Conservation (phyloP, 2,113 vertebrate species). For the Aphelocoma coerulescens region DNA sequence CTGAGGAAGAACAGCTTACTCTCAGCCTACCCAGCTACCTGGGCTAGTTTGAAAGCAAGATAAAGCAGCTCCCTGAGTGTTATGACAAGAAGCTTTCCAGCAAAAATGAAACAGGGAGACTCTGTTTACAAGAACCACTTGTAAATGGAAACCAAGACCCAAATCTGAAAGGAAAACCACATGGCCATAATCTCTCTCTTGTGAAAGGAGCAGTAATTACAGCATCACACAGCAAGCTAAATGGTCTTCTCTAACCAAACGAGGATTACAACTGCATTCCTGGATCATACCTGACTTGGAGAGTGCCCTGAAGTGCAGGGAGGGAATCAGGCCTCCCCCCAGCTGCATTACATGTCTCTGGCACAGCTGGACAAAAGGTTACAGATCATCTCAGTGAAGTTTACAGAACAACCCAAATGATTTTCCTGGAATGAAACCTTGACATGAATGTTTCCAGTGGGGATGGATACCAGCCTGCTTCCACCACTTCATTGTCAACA, state of each 20-base stretch:
- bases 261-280: slow-evolving; percentile 17
- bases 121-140: slow-evolving; percentile 47
- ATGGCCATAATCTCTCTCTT: slow-evolving; percentile 33
- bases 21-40: not conserved
- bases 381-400: not conserved
- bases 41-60: not conserved
- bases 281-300: not conserved
- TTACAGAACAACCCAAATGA: not conserved
- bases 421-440: slow-evolving; percentile 20
- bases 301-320: not conserved
- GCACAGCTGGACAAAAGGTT: not conserved
- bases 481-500: not conserved
- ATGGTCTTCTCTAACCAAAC: not conserved
- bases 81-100: slow-evolving; percentile 59
- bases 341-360: not conserved
- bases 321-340: not conserved
- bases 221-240: not conserved
- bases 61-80: slow-evolving; percentile 25
- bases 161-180: slow-evolving; percentile 50
- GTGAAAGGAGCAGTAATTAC: slow-evolving; percentile 43
- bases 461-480: slow-evolving; percentile 21
- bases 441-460: not conserved
- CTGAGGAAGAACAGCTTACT: not conserved
- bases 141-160: slow-evolving; percentile 46
- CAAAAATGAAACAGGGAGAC: slow-evolving; percentile 36